Base-by-base conservation (phyloP, 2,888 invertebrate species). In the Cantharis rufa region DNA sequence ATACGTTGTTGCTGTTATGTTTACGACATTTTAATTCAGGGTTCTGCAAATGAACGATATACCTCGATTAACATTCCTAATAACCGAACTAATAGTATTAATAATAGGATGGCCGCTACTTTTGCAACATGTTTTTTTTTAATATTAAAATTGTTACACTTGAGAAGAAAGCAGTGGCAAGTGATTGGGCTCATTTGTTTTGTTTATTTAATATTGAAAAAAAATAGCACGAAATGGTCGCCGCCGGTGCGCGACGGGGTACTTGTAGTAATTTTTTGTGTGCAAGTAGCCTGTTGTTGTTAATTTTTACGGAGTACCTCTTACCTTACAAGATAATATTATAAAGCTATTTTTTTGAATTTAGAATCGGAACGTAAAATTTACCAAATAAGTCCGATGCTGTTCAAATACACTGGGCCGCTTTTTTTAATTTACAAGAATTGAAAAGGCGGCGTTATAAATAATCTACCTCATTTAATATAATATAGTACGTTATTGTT, bases 391-490 rank as follows among this genome's bases (percentile, higher is more conserved):
- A 74, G 76, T 78, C 78, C 73, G 75, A 80, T 81, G 79, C 82
- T 82, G 84, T 84, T 84, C 83, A 85, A 84, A 84, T 83, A 83
- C 82, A 83, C 81, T 24, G 24, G 81, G 81, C 81, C 82, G 81
- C 83, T 80, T 81, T 81, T 27, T 71, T 63, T 32, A 5, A 13
- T 32, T 32, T 32, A 1, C 13, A 32, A 32, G 5, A 32, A 32
- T 32, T 21, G 15, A 48, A 18, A 70, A 18, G 61, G 82, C 80
- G 78, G 82, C 82, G 81, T 84, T 82, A 80, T 80, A 24, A 32
- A 32, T 32, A 13, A 85, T 85, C 86, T 86, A 86, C 86, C 86
- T 86, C 86, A 86, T 84, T 78, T 84, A 84, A 78, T 75, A 78
- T 76, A 78, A 32, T 81, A 80, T 80, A 69, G 62, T 82, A 82